phyloP scores from a whole-genome alignment of 2,888 invertebrate species.

The Latrodectus elegans region DNA sequence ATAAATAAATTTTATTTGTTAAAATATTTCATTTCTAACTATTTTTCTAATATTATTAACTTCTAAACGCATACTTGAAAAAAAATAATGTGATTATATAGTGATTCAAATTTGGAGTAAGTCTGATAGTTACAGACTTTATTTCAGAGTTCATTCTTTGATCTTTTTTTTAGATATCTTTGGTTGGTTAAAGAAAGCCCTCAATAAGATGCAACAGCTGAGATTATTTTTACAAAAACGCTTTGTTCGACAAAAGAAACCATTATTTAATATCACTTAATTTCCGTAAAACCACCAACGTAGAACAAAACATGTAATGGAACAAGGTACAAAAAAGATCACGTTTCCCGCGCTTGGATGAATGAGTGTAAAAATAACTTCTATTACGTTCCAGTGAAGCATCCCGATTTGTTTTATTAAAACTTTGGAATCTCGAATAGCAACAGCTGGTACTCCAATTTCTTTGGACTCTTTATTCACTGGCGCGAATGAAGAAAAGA shows the following conservation, averaged over 20 bases:
- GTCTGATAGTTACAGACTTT: no score
- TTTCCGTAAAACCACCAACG: conserved; percentile 52
- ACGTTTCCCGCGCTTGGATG: conserved; percentile 16
- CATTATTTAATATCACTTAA: conserved; percentile 54
- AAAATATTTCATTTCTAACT: no score
- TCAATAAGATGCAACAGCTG: neutral
- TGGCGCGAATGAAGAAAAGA: conserved; percentile 56
- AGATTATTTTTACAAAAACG: no score
- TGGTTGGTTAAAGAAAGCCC: no score
- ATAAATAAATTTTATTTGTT: no score
- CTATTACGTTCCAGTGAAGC: conserved; percentile 58
- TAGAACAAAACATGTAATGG: conserved; percentile 25
- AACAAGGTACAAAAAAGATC: conserved; percentile 35
- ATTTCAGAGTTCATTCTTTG: no score
- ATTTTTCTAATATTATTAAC: no score
- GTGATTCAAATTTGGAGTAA: no score
- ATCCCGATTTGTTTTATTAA: conserved; percentile 65
- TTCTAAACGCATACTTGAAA: no score
- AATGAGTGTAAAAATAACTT: conserved; percentile 44
- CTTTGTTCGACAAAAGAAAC: conserved; percentile 36
- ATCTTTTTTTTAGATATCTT: no score
- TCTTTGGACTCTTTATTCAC: conserved; percentile 61
- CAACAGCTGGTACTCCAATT: conserved; percentile 64
- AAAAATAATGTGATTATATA: no score
- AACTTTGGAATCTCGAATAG: conserved; percentile 62